Evolutionary conservation across 2,888 invertebrate species (phyloP).

Genomic region (Drosophila melanosoma): DNA sequence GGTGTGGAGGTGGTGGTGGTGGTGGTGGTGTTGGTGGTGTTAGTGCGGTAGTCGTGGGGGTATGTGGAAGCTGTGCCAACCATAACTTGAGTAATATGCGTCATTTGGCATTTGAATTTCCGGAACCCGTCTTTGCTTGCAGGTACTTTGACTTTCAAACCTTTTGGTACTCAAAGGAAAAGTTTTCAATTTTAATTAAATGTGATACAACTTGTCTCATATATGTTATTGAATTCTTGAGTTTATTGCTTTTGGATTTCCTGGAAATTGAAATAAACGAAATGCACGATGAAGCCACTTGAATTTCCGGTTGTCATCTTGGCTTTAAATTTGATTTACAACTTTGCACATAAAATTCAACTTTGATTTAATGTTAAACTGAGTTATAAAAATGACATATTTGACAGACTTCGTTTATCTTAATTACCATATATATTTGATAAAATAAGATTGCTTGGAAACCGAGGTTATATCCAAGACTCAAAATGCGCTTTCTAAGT

Average conservation of each 20-base stretch:
- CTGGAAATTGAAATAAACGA: background rate
- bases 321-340: background rate
- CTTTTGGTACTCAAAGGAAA: background rate
- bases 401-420: background rate
- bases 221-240: background rate
- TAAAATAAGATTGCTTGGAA: background rate
- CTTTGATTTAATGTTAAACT: background rate
- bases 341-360: background rate
- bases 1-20: background rate
- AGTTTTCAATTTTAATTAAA: background rate
- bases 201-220: background rate
- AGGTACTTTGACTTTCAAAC: slow-evolving; percentile 12
- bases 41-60: background rate
- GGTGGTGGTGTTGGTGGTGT: background rate
- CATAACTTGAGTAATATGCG: slow-evolving; percentile 32
- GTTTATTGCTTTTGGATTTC: background rate
- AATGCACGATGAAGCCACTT: background rate
- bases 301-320: background rate
- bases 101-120: slow-evolving; percentile 26
- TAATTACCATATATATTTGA: background rate
- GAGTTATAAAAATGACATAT: too few species aligned
- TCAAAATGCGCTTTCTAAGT: background rate
- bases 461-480: too few species aligned
- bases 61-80: background rate
- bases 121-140: background rate